Base-by-base conservation (phyloP, 2,797 vertebrate species). In the Picus viridis region DNA sequence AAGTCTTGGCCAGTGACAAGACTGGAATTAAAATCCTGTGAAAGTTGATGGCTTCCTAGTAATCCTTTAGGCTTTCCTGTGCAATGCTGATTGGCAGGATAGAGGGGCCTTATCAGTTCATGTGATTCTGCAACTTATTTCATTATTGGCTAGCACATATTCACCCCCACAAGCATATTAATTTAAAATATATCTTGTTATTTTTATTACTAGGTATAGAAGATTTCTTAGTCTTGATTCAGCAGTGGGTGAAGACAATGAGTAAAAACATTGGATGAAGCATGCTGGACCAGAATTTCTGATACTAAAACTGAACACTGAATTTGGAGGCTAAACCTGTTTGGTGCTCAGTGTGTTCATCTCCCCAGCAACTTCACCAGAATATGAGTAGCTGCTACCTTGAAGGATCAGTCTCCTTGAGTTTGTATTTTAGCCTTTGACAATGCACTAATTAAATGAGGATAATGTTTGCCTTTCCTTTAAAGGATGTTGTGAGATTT, bases 371-470 rank as follows among this genome's bases (percentile, higher is more conserved):
- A 4, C 58, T 65, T 61, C 43, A 76, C 19, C 78, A 73, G 68
- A 84, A 65, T 62, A 14, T 22, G 30, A 86, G 32, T 12, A 72
- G 20, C 34, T 53, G 11, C 36, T 36, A 51, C 34, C 92, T 90
- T 63, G 16, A 91, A 93, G 80, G 54, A 64, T 76, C 67, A 83
- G 34, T 12, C 13, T 77, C 29, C 34, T 77, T 83, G 36, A 71
- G 47, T 41, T 89, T 0, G 0, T 62, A 64, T 63, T 85, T 86
- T 83, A 80, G 39, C 74, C 77, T 81, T 89, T 73, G 34, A 49
- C 57, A 83, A 78, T 73, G 57, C 34, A 84, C 92, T 92, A 88
- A 93, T 94, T 96, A 92, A 94, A 91, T 62, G 49, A 86, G 34
- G 45, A 73, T 88, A 94, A 92, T 88, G 45, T 61, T 76, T 88